Percentiles rank a stretch among this genome's conserved stretches.
Conservation (phyloP, 2,888 invertebrate species). For the Digitonthophagus gazella region DNA sequence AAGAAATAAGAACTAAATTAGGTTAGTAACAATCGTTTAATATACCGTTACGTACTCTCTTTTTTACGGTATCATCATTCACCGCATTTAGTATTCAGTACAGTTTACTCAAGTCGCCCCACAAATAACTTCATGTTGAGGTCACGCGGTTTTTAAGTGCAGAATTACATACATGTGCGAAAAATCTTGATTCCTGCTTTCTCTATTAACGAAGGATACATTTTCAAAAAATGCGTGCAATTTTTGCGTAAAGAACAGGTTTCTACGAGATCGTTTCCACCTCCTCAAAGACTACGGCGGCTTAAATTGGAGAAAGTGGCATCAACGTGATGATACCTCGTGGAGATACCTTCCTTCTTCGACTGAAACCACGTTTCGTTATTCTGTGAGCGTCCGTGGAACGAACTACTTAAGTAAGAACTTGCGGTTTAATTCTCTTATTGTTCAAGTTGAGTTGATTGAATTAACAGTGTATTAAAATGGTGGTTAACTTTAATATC, state of each 20-base stretch:
- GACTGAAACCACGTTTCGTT: background rate
- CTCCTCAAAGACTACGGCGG: background rate
- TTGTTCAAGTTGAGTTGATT: too few relatives aligned
- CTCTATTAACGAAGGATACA: too few relatives aligned
- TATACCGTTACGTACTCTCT: too few relatives aligned
- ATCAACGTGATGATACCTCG: background rate
- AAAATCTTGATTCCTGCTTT: too few relatives aligned
- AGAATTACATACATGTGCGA: background rate
- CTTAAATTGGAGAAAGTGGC: background rate
- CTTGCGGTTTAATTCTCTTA: background rate
- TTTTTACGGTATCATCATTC: too few relatives aligned
- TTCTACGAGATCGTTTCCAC: background rate
- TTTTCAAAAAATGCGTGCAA: background rate
- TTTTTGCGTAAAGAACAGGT: background rate
- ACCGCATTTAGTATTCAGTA: background rate
- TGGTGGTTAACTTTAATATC: too few relatives aligned
- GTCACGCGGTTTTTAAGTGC: background rate
- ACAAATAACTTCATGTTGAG: background rate
- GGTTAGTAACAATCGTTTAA: too few relatives aligned
- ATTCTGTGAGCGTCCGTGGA: background rate
- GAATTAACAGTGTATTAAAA: too few relatives aligned
- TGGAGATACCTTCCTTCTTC: background rate
- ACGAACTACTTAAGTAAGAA: background rate
- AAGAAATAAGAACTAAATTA: too few relatives aligned
- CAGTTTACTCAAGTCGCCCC: background rate